These are phyloP conservation scores for Lasiurus cinereus DNA, from an alignment of 2,113 vertebrate genomes.

Conservation along the genomic window DNA sequence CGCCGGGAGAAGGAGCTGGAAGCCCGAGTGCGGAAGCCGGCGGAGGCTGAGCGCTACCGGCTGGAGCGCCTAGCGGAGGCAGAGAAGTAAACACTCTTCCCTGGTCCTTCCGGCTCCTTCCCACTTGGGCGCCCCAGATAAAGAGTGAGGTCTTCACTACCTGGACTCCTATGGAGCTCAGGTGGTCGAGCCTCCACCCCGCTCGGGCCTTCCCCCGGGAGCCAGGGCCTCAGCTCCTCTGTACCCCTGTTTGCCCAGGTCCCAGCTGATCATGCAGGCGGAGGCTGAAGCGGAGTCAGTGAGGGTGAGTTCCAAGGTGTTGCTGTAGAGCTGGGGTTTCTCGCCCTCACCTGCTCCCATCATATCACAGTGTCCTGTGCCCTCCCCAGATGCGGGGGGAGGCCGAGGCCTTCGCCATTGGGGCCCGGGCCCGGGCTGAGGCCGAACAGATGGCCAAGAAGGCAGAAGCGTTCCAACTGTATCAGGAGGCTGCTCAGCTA, in stretches of 20 bases:
- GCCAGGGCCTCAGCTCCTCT: neutral
- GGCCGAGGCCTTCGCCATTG: constrained; percentile 93
- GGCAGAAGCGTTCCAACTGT: constrained; percentile 94
- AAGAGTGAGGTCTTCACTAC: neutral
- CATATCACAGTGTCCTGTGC: too few relatives aligned
- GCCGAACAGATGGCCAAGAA: constrained; percentile 96
- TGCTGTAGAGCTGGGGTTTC: neutral
- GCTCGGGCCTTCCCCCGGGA: neutral
- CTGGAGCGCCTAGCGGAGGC: constrained; percentile 94
- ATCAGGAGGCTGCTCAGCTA: constrained; percentile 95
- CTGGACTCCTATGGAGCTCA: too few relatives aligned
- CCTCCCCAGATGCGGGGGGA: constrained; percentile 91
- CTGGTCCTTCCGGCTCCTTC: neutral
- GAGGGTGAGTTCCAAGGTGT: constrained; percentile 87
- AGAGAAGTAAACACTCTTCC: constrained; percentile 85
- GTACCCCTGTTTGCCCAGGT: constrained; percentile 79
- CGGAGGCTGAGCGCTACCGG: constrained; percentile 92
- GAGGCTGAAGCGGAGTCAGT: constrained; percentile 94
- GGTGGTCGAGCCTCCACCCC: neutral
- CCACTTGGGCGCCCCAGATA: neutral
- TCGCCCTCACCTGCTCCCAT: neutral
- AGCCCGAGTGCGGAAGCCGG: constrained; percentile 93
- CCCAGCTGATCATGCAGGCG: constrained; percentile 94
- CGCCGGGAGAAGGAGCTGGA: constrained; percentile 94
- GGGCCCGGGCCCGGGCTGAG: constrained; percentile 92